Evolutionary conservation across 2,888 invertebrate species (phyloP), one percentile per base, ranked within the genome.

Genomic region (Petrolisthes cinctipes): DNA sequence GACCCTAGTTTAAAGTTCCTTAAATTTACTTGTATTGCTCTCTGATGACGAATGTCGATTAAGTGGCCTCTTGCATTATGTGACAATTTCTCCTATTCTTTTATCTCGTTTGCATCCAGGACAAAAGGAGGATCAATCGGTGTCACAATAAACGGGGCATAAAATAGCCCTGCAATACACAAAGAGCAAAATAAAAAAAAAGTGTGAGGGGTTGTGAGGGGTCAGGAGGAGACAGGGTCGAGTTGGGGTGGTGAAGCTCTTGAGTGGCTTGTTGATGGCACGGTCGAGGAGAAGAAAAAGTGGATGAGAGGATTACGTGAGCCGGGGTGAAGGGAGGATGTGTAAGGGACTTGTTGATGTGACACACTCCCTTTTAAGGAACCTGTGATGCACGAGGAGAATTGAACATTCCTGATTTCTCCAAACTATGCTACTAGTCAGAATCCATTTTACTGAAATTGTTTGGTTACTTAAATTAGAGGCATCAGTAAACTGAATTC

Each of bases 131-230:
- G 37, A 61, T 61, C 61, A 61, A 61, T 61, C 9, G n/a, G 1
- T 11, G 20, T 9, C 5, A 51, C 82, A 17, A 17, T 82, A 82
- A 68, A 20, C 14, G 61, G 20, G 9, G n/a, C 71, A 82, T 71
- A 82, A 82, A 82, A 71, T 53, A n/a, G 82, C 20, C 17, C 71
- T 6, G 7, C 53, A 54, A 71, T 82, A 14, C 68, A 68, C 51
- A 82, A 17, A 82, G 11, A 6, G 68, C 20, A 66, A 51, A 37
- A 82, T 53, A 7, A 23, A 7, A 71, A 54, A 66, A 53, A 53
- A 51, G 37, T n/a, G 37, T n/a, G 54, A 57, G 37, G 81, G 61
- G 23, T 56, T 61, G 81, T 66, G 81, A 82, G 71, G 23, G 23
- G 37, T 53, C 17, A 66, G 51, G 82, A 66, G 51, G 82, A 51